A percentile compares a stretch with the other conserved stretches of the same genome.
Evolutionary conservation across 2,797 vertebrate species (phyloP).

Genomic region (Ataeniobius toweri): DNA sequence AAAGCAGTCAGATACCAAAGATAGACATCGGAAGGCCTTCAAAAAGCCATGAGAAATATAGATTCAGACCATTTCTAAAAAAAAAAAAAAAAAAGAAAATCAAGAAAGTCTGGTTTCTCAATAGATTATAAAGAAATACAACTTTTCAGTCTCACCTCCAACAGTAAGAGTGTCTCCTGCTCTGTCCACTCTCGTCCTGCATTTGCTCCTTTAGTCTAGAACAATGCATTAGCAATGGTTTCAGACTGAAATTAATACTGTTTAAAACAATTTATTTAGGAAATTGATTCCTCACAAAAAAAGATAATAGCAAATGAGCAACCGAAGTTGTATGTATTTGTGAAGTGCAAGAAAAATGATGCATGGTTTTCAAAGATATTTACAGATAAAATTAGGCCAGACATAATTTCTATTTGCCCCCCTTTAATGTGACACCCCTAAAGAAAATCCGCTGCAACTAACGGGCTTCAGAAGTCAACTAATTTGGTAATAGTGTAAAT

Average conservation of each 20-base stretch:
- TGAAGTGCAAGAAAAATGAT: neutral
- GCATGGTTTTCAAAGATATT: neutral
- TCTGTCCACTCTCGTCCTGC: slow-evolving; percentile 97
- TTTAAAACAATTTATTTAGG: neutral
- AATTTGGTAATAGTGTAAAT: too few species aligned
- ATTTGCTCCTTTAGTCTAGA: slow-evolving; percentile 92
- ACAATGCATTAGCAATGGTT: slow-evolving; percentile 9
- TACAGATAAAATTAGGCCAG: neutral
- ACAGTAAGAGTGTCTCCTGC: slow-evolving; percentile 92
- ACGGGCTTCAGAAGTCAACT: too few species aligned
- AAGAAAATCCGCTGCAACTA: too few species aligned
- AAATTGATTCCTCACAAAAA: neutral
- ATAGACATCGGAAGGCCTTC: neutral
- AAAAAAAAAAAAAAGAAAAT: too few species aligned
- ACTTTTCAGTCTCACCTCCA: slow-evolving; percentile 84
- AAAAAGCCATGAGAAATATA: neutral
- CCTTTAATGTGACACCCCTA: too few species aligned
- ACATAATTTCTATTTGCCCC: neutral
- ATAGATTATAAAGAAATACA: neutral
- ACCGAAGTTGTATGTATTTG: neutral
- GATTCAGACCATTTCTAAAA: neutral
- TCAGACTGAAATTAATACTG: neutral
- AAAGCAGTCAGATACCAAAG: neutral
- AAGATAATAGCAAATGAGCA: neutral
- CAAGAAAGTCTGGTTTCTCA: neutral